Evolutionary conservation across 2,113 vertebrate genomes (phyloP).

Genomic region (Seriola rivoliana): DNA sequence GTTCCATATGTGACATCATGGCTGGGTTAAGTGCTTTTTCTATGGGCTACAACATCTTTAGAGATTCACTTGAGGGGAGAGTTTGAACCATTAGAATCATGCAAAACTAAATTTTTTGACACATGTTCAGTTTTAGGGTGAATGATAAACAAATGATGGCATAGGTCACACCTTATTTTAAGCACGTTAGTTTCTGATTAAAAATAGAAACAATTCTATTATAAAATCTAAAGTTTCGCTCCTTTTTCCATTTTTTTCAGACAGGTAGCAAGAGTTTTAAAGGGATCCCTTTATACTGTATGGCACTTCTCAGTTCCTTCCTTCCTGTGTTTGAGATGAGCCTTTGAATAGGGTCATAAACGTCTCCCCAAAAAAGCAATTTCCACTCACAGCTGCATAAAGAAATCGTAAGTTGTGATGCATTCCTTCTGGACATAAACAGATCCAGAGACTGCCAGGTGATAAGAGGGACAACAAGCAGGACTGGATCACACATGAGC

Average conservation of each 20-base stretch:
- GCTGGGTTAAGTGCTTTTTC: conserved; percentile 63
- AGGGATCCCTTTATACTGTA: conserved; percentile 78
- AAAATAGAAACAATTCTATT: background rate
- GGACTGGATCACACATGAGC: conserved; percentile 22
- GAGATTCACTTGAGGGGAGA: background rate
- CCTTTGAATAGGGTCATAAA: conserved; percentile 87
- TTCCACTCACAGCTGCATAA: conserved; percentile 85
- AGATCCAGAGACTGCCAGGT: conserved; percentile 57
- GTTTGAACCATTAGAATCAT: background rate
- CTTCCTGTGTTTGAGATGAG: conserved; percentile 87
- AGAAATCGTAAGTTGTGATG: conserved; percentile 77
- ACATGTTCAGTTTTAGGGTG: background rate
- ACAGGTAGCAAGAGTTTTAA: conserved; percentile 57
- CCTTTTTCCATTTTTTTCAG: background rate
- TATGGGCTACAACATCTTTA: conserved; percentile 39
- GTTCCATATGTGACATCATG: conserved; percentile 66
- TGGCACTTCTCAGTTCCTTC: conserved; percentile 82
- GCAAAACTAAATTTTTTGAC: background rate
- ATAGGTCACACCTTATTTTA: background rate
- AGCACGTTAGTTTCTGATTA: too few species aligned
- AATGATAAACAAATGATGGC: background rate
- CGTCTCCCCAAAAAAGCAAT: conserved; percentile 78
- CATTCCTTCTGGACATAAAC: conserved; percentile 73
- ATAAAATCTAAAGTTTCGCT: background rate
- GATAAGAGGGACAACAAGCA: conserved; percentile 49